Conservation (phyloP, 2,113 vertebrate species). For the Sialia sialis region DNA sequence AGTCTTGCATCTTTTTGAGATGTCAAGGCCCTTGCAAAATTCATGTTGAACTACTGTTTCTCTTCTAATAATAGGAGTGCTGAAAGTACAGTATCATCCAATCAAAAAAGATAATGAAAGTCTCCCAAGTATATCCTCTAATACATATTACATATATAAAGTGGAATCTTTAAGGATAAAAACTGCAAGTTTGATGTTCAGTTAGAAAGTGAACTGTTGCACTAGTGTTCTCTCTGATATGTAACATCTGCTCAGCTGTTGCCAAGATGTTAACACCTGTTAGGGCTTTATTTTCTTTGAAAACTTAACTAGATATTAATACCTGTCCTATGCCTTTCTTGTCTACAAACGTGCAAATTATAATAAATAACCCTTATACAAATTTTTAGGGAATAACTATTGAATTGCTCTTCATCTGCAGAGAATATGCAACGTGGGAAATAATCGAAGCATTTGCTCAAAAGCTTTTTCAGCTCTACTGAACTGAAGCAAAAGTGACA, state of each 20-base stretch:
- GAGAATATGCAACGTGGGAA: neutral
- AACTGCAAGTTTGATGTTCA: neutral
- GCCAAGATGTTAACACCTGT: neutral
- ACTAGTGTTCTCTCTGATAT: neutral
- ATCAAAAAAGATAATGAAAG: neutral
- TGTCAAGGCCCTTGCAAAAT: neutral
- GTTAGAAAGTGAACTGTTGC: neutral
- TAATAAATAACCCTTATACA: neutral
- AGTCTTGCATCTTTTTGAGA: neutral
- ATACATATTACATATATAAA: neutral
- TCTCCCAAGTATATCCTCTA: neutral
- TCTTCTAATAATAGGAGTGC: neutral
- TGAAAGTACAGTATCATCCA: neutral
- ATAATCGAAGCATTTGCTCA: neutral
- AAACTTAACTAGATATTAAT: neutral
- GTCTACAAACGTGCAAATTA: neutral
- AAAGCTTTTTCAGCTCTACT: neutral
- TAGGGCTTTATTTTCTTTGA: neutral
- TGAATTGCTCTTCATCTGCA: neutral
- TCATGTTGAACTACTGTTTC: neutral
- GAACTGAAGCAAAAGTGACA: neutral
- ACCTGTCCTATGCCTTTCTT: neutral
- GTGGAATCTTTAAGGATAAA: neutral
- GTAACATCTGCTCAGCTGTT: neutral
- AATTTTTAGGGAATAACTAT: neutral